phyloP scores from a whole-genome alignment of 2,888 invertebrate species.

The Plebejus melissa region DNA sequence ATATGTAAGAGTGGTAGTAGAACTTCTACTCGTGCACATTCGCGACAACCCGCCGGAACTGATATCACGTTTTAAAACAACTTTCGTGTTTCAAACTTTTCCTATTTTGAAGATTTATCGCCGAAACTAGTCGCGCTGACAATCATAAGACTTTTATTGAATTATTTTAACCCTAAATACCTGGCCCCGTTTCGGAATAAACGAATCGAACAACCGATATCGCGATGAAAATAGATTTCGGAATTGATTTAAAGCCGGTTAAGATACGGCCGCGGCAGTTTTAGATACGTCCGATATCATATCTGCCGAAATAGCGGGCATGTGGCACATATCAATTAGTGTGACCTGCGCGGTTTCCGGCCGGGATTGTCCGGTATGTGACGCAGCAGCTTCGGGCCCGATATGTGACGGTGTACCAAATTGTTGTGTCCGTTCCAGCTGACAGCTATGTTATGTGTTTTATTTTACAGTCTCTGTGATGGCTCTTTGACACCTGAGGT shows the following conservation, averaged over 20 bases:
- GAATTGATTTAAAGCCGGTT: neutral
- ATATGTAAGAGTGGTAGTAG: neutral
- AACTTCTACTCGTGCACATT: neutral
- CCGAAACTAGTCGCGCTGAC: neutral
- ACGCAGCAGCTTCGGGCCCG: neutral
- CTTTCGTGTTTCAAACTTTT: conserved; percentile 10
- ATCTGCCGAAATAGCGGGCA: neutral
- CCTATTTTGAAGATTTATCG: conserved; percentile 17
- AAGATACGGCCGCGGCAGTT: neutral
- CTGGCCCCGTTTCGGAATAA: neutral
- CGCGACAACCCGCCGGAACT: neutral
- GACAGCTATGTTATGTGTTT: neutral
- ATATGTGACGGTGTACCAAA: neutral
- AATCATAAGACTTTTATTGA: conserved; percentile 5
- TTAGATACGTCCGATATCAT: conserved; percentile 6
- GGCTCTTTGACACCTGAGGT: no score
- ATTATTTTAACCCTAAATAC: neutral
- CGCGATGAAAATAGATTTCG: neutral
- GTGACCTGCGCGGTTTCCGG: neutral
- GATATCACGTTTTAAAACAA: conserved; percentile 18
- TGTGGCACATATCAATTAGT: conserved; percentile 10
- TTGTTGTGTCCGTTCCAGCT: neutral
- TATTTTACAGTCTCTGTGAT: no score
- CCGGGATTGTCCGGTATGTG: neutral
- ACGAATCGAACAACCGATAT: neutral